phyloP scores from a whole-genome alignment of 2,113 vertebrate genomes.

The Synodontis membranacea region DNA sequence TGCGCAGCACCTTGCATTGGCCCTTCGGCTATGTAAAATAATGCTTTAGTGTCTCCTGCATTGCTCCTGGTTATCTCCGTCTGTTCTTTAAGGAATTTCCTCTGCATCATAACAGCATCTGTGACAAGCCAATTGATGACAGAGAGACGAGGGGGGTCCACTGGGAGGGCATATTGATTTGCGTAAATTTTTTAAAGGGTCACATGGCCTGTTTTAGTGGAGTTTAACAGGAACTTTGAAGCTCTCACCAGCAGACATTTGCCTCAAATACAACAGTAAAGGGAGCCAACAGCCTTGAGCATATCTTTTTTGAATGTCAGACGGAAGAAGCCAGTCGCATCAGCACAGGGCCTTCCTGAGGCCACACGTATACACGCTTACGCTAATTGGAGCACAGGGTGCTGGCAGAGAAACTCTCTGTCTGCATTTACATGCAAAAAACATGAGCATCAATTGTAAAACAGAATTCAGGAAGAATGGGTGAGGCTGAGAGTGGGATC shows the following conservation, averaged over 20 bases:
- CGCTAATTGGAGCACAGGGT: conserved; percentile 71
- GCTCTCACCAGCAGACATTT: conserved; percentile 52
- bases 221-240: conserved; percentile 71
- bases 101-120: conserved; percentile 55
- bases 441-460: conserved; percentile 63
- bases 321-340: conserved; percentile 46
- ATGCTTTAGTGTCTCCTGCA: conserved; percentile 73
- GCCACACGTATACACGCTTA: conserved; percentile 54
- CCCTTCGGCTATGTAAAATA: conserved; percentile 77
- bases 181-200: conserved; percentile 67
- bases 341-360: conserved; percentile 59
- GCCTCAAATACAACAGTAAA: conserved; percentile 24
- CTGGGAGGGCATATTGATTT: conserved; percentile 66
- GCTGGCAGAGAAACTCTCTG: conserved; percentile 66
- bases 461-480: conserved; percentile 51
- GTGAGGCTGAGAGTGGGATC: conserved; percentile 57
- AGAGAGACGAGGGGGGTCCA: conserved; percentile 33
- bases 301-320: conserved; percentile 31
- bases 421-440: conserved; percentile 71
- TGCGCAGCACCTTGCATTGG: conserved; percentile 62
- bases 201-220: conserved; percentile 61
- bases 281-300: conserved; percentile 36
- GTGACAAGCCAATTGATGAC: conserved; percentile 57
- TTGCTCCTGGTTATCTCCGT: conserved; percentile 69
- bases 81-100: conserved; percentile 67